Percentiles rank a stretch among this genome's conserved stretches.
Conservation (phyloP, 2,113 vertebrate species). For the Empidonax alnorum region DNA sequence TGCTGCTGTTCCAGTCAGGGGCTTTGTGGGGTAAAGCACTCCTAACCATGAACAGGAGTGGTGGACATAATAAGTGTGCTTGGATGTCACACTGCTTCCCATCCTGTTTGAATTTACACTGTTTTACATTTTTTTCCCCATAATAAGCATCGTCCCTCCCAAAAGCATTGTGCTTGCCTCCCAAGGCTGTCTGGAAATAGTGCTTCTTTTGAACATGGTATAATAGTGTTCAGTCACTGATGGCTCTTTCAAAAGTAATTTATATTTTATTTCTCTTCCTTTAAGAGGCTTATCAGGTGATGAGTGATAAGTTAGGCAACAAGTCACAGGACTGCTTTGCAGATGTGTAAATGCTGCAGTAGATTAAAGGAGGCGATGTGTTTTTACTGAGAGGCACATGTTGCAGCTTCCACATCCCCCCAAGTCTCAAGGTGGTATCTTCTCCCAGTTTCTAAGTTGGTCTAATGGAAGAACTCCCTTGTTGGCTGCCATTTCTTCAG, state of each 20-base stretch:
- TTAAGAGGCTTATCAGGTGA: neutral
- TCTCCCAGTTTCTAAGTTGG: neutral
- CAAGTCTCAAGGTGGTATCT: neutral
- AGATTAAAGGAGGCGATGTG: neutral
- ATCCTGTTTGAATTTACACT: conserved; percentile 58
- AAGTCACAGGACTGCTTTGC: neutral
- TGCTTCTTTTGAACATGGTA: neutral
- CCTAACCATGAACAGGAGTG: neutral
- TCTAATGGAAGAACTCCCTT: neutral
- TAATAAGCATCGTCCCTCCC: conserved; percentile 26
- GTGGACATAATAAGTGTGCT: conserved; percentile 61
- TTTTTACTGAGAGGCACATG: neutral
- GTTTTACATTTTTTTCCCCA: neutral
- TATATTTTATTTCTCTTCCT: neutral
- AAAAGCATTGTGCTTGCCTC: conserved; percentile 11
- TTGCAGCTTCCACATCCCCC: neutral
- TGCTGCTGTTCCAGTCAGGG: neutral
- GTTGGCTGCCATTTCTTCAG: neutral
- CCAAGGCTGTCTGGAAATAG: conserved; percentile 18
- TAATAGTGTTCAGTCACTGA: conserved; percentile 12
- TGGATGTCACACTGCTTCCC: conserved; percentile 45
- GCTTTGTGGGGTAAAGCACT: neutral
- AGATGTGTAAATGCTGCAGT: neutral
- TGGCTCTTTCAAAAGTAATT: neutral
- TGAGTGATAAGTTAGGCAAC: neutral